Conservation (phyloP, 2,113 vertebrate genomes). For the Gadus chalcogrammus region DNA sequence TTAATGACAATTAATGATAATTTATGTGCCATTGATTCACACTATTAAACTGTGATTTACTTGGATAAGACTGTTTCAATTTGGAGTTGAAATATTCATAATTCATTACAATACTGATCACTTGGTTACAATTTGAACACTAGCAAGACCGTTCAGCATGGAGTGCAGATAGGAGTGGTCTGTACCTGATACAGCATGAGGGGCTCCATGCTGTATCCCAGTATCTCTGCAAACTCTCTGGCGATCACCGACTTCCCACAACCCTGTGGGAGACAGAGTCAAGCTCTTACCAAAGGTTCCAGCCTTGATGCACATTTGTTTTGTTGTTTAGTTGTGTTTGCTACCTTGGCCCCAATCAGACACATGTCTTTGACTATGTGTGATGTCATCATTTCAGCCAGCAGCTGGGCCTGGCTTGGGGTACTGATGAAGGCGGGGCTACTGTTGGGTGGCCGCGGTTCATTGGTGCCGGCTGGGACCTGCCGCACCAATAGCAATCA, state of each 20-base stretch:
- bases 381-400: constrained; percentile 94
- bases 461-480: constrained; percentile 83
- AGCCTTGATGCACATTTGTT: background rate
- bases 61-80: no score
- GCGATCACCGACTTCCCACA: constrained; percentile 93
- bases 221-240: constrained; percentile 84
- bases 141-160: background rate
- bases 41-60: no score
- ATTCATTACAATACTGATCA: no score
- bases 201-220: constrained; percentile 88
- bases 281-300: background rate
- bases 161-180: background rate
- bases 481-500: constrained; percentile 40
- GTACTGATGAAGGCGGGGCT: constrained; percentile 81
- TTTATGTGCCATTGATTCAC: no score
- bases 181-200: constrained; percentile 96
- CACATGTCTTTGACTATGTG: constrained; percentile 96
- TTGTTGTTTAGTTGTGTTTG: background rate
- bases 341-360: constrained; percentile 92
- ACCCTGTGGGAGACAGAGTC: constrained; percentile 71
- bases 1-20: no score
- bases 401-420: constrained; percentile 80
- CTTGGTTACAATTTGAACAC: background rate
- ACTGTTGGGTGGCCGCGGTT: constrained; percentile 52
- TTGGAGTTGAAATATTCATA: no score